Conservation (phyloP, 2,113 vertebrate genomes). For the Taxidea taxus region DNA sequence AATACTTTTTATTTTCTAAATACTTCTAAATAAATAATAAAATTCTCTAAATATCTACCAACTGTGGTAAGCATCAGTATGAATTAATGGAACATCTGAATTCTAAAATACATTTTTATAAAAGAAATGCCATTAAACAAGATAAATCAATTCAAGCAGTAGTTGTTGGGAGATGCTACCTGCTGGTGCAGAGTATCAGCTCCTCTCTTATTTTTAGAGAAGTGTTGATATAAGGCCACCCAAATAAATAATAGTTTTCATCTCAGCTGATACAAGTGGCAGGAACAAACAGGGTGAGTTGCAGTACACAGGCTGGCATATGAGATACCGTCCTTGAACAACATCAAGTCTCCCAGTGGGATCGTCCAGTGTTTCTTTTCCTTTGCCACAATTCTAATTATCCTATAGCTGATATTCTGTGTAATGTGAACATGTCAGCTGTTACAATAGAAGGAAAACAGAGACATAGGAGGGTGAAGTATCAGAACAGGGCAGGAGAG, state of each 20-base stretch:
- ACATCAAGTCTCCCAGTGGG: neutral
- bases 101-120: neutral
- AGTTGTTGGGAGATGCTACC: neutral
- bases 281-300: neutral
- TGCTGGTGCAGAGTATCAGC: neutral
- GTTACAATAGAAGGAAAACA: neutral
- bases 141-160: neutral
- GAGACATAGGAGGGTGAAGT: rapidly evolving
- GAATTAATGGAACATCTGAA: constrained; percentile 27
- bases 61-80: constrained; percentile 13
- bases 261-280: neutral
- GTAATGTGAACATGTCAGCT: neutral
- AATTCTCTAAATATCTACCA: constrained; percentile 3
- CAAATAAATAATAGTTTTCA: neutral
- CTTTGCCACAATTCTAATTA: neutral
- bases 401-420: neutral
- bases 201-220: neutral
- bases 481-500: too few species aligned
- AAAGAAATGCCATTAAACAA: neutral
- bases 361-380: too few species aligned
- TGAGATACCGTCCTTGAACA: neutral
- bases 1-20: constrained; percentile 22
- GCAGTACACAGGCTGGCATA: rapidly evolving
- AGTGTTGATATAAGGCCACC: neutral
- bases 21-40: constrained; percentile 44